Conservation (phyloP, 2,797 vertebrate genomes). For the Lophotriccus pileatus region DNA sequence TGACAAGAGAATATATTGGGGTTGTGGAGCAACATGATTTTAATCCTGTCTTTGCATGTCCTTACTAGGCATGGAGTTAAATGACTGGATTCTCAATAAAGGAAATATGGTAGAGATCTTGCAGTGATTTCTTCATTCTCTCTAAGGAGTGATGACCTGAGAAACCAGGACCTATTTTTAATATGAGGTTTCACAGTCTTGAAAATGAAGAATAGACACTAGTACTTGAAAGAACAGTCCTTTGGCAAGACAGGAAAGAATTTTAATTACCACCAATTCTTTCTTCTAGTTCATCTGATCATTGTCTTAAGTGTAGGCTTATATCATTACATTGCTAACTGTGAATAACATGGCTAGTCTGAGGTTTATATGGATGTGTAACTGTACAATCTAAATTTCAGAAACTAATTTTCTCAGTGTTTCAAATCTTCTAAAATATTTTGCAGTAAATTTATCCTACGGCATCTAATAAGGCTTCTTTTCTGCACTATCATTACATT, state of each 20-base stretch:
- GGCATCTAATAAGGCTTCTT: constrained; percentile 64
- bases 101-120: neutral
- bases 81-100: neutral
- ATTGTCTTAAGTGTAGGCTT: neutral
- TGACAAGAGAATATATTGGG: neutral
- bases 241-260: neutral
- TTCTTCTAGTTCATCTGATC: neutral
- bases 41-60: neutral
- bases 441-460: constrained; percentile 63
- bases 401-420: constrained; percentile 35
- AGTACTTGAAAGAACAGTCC: neutral
- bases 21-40: neutral
- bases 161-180: neutral
- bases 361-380: neutral
- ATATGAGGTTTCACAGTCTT: neutral
- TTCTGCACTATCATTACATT: constrained; percentile 63
- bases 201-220: neutral
- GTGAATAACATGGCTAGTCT: neutral
- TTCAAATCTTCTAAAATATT: constrained; percentile 50
- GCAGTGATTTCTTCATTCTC: neutral
- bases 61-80: neutral
- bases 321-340: neutral
- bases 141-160: neutral
- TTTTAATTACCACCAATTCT: neutral
- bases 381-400: constrained; percentile 16